Base-by-base conservation (phyloP, 2,888 invertebrate species). In the Oligia fasciuncula region DNA sequence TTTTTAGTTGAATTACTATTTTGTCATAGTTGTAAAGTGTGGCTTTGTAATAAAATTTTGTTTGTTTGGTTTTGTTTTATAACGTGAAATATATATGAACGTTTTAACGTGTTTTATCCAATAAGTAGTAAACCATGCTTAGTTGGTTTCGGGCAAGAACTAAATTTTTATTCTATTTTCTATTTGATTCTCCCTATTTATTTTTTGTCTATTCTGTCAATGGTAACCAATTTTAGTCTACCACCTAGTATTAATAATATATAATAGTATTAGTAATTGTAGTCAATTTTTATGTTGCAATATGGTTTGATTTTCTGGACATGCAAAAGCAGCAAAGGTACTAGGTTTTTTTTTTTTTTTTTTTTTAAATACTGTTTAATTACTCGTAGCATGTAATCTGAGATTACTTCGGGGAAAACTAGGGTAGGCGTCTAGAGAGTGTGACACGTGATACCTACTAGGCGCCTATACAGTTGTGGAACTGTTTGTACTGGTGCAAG, bases 1-100 rank as follows among this genome's bases (percentile, higher is more conserved):
- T 84, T 77, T 83, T 87, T 77, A 43, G 78, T 73, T 83, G 72
- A 83, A 51, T 83, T 73, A 87, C 54, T 72, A 69, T 69, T 73
- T 66, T 71, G 69, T 66, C 54, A 35, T 65, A 70, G 79, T 63
- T 76, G 62, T 71, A 71, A 83, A 86, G 70, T 49, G 57, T 62
- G 63, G 83, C 13, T 85, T 81, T 57, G 67, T 73, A 63, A 85
- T 63, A 80, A 68, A 79, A 67, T 40, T 67, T 51, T 51, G 78
- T 62, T 57, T 23, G 66, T 78, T 79, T 14, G 40, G 46, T 79
- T 80, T 84, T 80, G 51, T 66, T 67, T 62, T 77, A 6, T 51
- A 60, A 77, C 46, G 43, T 67, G 60, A 57, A 23, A 9, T 3
- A 23, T 54, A 9, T 23, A 40, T 23, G 23, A 57, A 57, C 2